Evolutionary conservation across 2,113 vertebrate genomes (phyloP).

Genomic region (Chrysemys picta): DNA sequence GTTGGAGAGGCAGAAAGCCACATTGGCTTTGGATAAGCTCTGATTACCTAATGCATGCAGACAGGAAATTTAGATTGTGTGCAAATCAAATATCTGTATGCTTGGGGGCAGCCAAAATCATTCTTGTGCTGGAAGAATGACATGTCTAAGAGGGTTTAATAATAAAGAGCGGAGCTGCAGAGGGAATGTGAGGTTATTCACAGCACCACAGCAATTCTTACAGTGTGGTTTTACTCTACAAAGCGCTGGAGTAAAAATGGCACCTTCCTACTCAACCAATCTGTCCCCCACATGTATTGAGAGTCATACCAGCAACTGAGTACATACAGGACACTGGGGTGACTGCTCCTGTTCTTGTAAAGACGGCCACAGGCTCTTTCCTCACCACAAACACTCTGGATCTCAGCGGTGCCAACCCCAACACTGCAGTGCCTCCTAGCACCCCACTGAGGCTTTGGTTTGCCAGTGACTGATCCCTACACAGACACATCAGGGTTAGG

Average conservation of each 20-base stretch:
- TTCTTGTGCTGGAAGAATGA: not conserved
- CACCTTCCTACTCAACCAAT: not conserved
- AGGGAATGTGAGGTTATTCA: not conserved
- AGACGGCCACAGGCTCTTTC: not conserved
- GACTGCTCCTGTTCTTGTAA: not conserved
- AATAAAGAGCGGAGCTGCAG: not conserved
- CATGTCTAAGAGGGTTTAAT: not conserved
- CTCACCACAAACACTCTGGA: accelerated
- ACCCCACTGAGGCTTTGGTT: accelerated
- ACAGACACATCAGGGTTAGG: not conserved
- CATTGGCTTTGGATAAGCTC: not conserved
- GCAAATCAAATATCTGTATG: not conserved
- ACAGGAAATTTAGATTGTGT: not conserved
- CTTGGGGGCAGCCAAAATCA: not conserved
- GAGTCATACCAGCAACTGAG: not conserved
- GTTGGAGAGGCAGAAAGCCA: not conserved
- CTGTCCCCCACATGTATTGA: accelerated
- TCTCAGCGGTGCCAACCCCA: not conserved
- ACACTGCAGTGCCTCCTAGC: accelerated
- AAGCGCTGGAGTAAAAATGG: not conserved
- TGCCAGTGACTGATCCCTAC: not conserved
- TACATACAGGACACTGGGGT: not conserved
- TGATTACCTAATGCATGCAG: not conserved
- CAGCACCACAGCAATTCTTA: not conserved
- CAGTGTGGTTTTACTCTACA: not conserved